phyloP scores from a whole-genome alignment of 1,140 invertebrate species.

The Bilobella aurantiaca region DNA sequence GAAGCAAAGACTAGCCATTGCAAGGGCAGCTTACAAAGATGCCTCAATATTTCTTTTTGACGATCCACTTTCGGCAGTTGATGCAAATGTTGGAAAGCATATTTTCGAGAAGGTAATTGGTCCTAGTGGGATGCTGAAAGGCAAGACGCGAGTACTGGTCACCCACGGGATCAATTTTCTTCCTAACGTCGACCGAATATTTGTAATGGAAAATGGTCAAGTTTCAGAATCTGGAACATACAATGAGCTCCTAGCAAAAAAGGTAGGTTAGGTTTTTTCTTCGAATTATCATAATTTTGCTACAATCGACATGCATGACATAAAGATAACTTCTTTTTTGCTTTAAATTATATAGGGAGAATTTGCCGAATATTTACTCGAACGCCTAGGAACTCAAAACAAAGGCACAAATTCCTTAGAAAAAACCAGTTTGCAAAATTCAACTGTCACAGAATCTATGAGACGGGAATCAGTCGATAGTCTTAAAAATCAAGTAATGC shows the following conservation, averaged over 20 bases:
- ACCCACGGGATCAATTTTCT: constrained; percentile 76
- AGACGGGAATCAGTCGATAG: no score
- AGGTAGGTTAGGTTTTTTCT: constrained; percentile 51
- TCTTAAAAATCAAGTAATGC: no score
- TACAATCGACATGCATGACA: neutral
- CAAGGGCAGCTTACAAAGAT: constrained; percentile 35
- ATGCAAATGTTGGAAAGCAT: constrained; percentile 47
- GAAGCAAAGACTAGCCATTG: constrained; percentile 51
- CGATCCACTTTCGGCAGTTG: constrained; percentile 52
- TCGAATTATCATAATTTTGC: neutral
- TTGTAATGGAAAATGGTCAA: constrained; percentile 71
- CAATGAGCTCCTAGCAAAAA: constrained; percentile 61
- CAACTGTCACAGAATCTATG: no score
- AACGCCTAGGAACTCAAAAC: constrained; percentile 4
- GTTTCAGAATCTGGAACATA: constrained; percentile 75
- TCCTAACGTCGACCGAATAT: constrained; percentile 72
- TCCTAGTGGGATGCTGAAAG: constrained; percentile 35
- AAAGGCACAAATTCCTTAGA: neutral
- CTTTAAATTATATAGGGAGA: constrained; percentile 20
- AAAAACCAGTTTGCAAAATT: no score
- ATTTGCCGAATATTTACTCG: constrained; percentile 35
- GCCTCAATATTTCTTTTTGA: constrained; percentile 49
- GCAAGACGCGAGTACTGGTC: constrained; percentile 36
- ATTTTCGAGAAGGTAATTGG: constrained; percentile 43
- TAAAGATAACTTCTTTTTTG: neutral